Conservation (phyloP, 2,113 vertebrate genomes). For the Myotis lucifugus region DNA sequence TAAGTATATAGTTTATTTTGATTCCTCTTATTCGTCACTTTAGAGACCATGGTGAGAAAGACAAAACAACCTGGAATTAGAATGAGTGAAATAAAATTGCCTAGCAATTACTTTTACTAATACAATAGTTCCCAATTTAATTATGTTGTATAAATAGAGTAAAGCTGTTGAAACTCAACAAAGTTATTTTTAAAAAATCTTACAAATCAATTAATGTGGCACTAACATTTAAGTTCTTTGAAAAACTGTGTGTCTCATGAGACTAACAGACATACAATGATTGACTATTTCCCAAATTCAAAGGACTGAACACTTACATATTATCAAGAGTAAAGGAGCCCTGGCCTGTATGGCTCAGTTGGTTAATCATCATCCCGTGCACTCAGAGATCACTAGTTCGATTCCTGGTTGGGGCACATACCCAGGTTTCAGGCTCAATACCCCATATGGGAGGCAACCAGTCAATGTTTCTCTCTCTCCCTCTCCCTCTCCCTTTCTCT, state of each 20-base stretch:
- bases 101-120: constrained; percentile 6
- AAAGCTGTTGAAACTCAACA: not conserved
- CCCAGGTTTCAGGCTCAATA: too few species aligned
- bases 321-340: not conserved
- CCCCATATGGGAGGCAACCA: too few species aligned
- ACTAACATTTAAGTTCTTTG: not conserved
- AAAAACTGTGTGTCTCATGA: not conserved
- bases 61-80: not conserved
- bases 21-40: not conserved
- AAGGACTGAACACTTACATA: constrained; percentile 7
- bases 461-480: too few species aligned
- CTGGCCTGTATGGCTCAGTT: too few species aligned
- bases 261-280: not conserved
- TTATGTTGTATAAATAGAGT: not conserved
- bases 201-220: not conserved
- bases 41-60: not conserved
- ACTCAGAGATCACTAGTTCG: too few species aligned
- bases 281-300: constrained; percentile 5
- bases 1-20: not conserved
- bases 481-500: too few species aligned
- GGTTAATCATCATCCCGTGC: too few species aligned
- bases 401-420: too few species aligned
- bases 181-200: not conserved
- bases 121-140: not conserved
- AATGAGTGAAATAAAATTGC: constrained; percentile 1